These are phyloP conservation scores for Sinocyclocheilus grahami DNA, from an alignment of 2,113 vertebrate genomes.

Conservation along the genomic window DNA sequence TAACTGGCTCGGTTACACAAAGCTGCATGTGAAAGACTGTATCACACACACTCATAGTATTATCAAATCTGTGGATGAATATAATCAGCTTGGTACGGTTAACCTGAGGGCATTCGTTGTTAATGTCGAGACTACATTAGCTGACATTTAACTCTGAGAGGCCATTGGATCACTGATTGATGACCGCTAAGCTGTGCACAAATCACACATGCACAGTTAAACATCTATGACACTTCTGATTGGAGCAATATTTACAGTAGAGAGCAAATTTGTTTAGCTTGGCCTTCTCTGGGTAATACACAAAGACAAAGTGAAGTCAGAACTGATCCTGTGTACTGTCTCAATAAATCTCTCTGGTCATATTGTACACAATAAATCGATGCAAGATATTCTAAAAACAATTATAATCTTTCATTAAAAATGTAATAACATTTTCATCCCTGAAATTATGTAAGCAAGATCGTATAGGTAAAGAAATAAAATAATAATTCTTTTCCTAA, in stretches of 20 bases:
- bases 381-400: neutral
- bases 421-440: neutral
- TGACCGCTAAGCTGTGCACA: conserved; percentile 24
- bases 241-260: conserved; percentile 37
- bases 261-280: neutral
- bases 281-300: neutral
- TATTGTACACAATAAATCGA: neutral
- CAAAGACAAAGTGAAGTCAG: neutral
- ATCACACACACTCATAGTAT: neutral
- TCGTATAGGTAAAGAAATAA: neutral
- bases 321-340: neutral
- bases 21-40: neutral
- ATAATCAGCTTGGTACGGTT: conserved; percentile 14
- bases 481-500: neutral
- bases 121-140: conserved; percentile 39
- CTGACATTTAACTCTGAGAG: conserved; percentile 50
- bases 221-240: conserved; percentile 19
- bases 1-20: neutral
- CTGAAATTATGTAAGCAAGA: neutral
- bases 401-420: neutral
- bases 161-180: conserved; percentile 48
- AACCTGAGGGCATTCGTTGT: conserved; percentile 43
- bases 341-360: neutral
- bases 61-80: neutral
- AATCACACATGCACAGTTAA: conserved; percentile 40